Evolutionary conservation across 2,888 invertebrate species (phyloP), one percentile per base, ranked within the genome.

Genomic region (Caenorhabditis macrosperma): DNA sequence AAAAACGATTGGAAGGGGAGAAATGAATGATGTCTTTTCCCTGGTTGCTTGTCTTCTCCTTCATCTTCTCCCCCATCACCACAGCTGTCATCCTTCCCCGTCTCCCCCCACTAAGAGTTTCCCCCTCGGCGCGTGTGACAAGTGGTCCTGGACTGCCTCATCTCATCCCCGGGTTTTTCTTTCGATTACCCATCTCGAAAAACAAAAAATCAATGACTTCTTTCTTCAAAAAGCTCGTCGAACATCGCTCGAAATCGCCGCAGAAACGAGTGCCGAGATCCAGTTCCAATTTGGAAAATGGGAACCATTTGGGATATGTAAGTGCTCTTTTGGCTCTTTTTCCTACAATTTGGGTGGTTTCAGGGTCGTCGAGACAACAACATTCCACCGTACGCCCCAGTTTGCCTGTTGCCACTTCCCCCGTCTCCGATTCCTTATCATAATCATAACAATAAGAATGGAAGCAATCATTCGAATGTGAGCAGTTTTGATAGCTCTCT

Each of bases 231-330:
- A 83, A 78, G 38, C 26, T 83, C 12, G 82, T 83, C 1, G 80
- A 83, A 15, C 63, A 76, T 55, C 61, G 83, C 0, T 83, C 83
- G 1, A 83, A 83, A 48, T 83, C 83, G 1, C 83, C 83, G 9
- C 75, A 71, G 24, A 83, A 83, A 59, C 69, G 61, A 48, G 26
- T 7, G 41, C 41, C 20, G 7, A 26, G n/a, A 41, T 3, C 41
- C 22, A 44, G 10, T 20, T 9, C 9, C 12, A n/a, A 46, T 0
- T 7, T 33, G n/a, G 33, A 9, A 33, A 41, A 28, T 12, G 50
- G 22, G 22, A 10, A 20, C 33, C 30, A 26, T 12, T n/a, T n/a
- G n/a, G n/a, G n/a, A n/a, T n/a, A n/a, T n/a, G n/a, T n/a, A n/a
- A n/a, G n/a, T n/a, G n/a, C n/a, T n/a, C n/a, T n/a, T n/a, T n/a